Conservation (phyloP, 1,140 invertebrate species). For the Cepaea nemoralis region DNA sequence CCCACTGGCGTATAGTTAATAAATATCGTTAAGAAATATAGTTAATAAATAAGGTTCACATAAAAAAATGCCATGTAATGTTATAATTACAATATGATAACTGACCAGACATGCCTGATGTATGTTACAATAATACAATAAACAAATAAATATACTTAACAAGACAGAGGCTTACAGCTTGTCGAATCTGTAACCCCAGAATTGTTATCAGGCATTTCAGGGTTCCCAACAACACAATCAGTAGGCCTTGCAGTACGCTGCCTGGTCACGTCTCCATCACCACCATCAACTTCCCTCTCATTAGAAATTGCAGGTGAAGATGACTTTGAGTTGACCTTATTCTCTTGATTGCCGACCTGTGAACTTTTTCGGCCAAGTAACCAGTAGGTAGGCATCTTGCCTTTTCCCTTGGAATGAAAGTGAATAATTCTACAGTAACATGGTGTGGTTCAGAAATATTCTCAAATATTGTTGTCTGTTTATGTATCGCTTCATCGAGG, state of each 20-base stretch:
- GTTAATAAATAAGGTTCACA: too few relatives aligned
- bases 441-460: too few relatives aligned
- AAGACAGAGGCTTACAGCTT: not conserved
- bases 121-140: too few relatives aligned
- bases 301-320: not conserved
- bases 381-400: slow-evolving; percentile 32
- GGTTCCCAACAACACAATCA: not conserved
- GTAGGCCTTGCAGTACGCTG: not conserved
- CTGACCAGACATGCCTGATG: too few relatives aligned
- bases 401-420: slow-evolving; percentile 27
- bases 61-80: too few relatives aligned
- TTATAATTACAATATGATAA: too few relatives aligned
- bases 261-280: slow-evolving; percentile 34
- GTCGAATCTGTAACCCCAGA: not conserved
- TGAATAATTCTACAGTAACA: too few relatives aligned
- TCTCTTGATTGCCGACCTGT: not conserved
- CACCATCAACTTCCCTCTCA: slow-evolving; percentile 15
- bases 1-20: too few relatives aligned
- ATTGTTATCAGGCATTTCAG: not conserved
- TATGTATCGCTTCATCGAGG: too few relatives aligned
- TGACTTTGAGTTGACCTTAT: not conserved
- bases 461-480: too few relatives aligned
- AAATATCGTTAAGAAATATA: too few relatives aligned
- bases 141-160: too few relatives aligned
- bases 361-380: slow-evolving; percentile 1